Base-by-base conservation (phyloP, 2,888 invertebrate species). In the Rotaria sp. region DNA sequence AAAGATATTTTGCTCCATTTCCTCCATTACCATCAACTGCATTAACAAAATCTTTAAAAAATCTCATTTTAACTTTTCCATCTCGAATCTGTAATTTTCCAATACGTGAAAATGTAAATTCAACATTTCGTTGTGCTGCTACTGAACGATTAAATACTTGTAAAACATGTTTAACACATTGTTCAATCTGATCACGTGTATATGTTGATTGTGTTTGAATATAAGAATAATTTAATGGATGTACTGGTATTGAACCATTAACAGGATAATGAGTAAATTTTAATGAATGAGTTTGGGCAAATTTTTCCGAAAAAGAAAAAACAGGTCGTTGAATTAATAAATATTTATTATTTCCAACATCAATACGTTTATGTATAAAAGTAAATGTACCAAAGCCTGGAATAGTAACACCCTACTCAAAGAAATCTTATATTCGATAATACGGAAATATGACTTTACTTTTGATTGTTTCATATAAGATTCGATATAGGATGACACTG, bases 21-120 rank as follows among this genome's bases (percentile, higher is more conserved):
- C 89, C 89, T 26, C 91, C 91, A 80, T 89, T 89, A 18, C 90
- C 89, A 88, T 91, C 91, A 89, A 91, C 89, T 67, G 89, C 89
- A 87, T 90, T 90, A 48, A 91, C 89, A 88, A 91, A 91, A 55
- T 90, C 90, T 87, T 91, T 91, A 88, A 89, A 91, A 88, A 91
- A 91, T 88, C 90, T 90, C 91, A 91, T 91, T 88, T 91, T 91
- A 10, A 90, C 90, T 87, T 88, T 89, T 59, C 88, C 88, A 85
- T 91, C 90, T 84, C 91, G 88, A 48, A 91, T 90, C 41, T 89
- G 89, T 48, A 91, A 89, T 55, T 90, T 89, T 45, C 91, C 91
- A 87, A 91, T 89, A 26, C 90, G 90, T 85, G 86, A 87, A 87
- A 91, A 91, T 41, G 89, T 88, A 48, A 91, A 89, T 88, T 91